Evolutionary conservation across 2,113 vertebrate species (phyloP).

Genomic region (Peromyscus californicus): DNA sequence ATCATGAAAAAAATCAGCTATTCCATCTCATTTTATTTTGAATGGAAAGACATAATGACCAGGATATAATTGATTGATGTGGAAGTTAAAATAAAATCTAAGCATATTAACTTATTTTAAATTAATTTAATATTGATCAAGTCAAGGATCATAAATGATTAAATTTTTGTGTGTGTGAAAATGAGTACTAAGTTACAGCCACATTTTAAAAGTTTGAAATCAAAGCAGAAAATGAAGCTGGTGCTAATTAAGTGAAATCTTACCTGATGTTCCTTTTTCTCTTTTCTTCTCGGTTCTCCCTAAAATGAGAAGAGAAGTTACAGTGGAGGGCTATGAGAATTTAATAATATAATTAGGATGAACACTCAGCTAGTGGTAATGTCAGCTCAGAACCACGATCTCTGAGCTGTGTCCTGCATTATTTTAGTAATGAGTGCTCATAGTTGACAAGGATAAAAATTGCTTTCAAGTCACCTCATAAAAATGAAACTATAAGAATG

Average conservation of each 20-base stretch:
- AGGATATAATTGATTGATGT: background rate
- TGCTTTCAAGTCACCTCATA: background rate
- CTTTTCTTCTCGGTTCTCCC: conserved; percentile 72
- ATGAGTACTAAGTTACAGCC: background rate
- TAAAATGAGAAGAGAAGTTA: conserved; percentile 74
- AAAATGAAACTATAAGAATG: background rate
- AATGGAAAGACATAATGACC: conserved; percentile 29
- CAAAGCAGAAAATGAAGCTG: conserved; percentile 35
- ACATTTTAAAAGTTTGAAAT: background rate
- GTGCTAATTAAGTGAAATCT: conserved; percentile 13
- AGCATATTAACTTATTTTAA: conserved; percentile 48
- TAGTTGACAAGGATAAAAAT: background rate
- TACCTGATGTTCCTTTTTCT: conserved; percentile 72
- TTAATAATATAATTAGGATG: background rate
- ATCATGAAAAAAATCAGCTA: conserved; percentile 39
- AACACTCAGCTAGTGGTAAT: background rate
- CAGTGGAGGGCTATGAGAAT: background rate
- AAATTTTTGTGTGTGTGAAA: background rate
- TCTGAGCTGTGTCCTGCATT: background rate
- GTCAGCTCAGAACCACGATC: background rate
- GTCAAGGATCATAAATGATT: conserved; percentile 9
- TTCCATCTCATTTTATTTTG: background rate
- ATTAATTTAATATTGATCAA: conserved; percentile 54
- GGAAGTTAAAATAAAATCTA: conserved; percentile 27
- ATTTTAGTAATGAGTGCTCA: background rate